A percentile compares a stretch with the other conserved stretches of the same genome.
These are phyloP conservation scores for Periophthalmus modestus DNA, from an alignment of 2,113 vertebrate species.

Conservation along the genomic window DNA sequence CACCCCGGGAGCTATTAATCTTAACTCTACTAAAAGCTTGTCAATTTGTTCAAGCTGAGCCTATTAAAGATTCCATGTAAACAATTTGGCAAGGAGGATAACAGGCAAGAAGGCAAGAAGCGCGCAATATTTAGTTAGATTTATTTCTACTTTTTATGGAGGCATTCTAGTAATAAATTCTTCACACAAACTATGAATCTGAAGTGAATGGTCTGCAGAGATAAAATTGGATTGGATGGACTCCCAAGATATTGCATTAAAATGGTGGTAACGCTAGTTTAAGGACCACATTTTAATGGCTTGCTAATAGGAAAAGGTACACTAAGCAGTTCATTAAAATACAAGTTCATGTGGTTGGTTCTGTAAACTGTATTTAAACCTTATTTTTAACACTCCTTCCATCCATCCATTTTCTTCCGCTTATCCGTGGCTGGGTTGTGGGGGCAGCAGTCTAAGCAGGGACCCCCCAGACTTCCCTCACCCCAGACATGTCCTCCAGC, in stretches of 20 bases:
- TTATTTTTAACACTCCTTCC: too few species aligned
- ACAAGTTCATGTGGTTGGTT: too few species aligned
- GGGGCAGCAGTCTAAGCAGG: too few species aligned
- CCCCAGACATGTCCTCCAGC: too few species aligned
- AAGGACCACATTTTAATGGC: too few species aligned
- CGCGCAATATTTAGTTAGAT: not conserved
- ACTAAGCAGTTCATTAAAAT: too few species aligned
- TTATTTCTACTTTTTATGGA: not conserved
- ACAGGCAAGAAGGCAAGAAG: not conserved
- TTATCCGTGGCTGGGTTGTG: too few species aligned
- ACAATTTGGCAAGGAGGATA: not conserved
- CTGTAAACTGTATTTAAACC: too few species aligned
- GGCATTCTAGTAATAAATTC: not conserved
- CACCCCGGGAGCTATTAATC: constrained; percentile 6
- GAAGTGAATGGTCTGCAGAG: not conserved
- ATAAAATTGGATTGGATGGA: not conserved
- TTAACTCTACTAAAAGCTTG: not conserved
- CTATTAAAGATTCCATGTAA: not conserved
- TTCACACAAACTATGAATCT: not conserved
- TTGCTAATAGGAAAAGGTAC: too few species aligned
- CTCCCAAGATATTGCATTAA: not conserved
- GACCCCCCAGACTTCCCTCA: too few species aligned
- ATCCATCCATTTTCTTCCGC: too few species aligned
- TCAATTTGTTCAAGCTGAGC: not conserved
- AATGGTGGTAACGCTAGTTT: too few species aligned